These are phyloP conservation scores for Cercopithecus hamlyni DNA, from an alignment of 2,797 vertebrate genomes.

Conservation along the genomic window DNA sequence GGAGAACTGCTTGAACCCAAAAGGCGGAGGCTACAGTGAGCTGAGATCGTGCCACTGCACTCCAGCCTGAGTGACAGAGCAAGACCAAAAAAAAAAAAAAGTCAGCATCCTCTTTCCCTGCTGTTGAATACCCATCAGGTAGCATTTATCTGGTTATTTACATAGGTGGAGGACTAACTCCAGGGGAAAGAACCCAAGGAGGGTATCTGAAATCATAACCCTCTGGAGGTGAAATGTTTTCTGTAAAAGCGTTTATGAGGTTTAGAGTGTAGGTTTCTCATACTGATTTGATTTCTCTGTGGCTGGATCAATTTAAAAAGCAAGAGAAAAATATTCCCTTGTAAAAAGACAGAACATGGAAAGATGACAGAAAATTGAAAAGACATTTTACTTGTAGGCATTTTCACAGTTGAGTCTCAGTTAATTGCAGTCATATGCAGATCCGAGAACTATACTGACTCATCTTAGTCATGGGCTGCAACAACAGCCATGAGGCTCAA, in stretches of 20 bases:
- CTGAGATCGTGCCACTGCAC: no score
- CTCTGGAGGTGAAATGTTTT: background rate
- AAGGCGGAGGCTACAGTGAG: no score
- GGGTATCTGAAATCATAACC: background rate
- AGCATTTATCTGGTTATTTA: background rate
- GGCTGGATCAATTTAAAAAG: background rate
- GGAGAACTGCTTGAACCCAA: no score
- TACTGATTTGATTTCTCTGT: conserved; percentile 8
- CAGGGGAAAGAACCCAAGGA: background rate
- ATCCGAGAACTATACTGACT: background rate
- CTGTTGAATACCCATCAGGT: background rate
- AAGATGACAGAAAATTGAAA: conserved; percentile 11
- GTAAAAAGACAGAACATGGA: background rate
- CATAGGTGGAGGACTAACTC: background rate
- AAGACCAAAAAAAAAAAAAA: background rate
- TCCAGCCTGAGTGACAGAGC: no score
- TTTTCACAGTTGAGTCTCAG: background rate
- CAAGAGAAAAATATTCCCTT: background rate
- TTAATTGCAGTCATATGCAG: background rate
- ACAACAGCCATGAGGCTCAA: background rate
- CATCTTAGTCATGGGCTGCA: background rate
- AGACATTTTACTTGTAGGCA: background rate
- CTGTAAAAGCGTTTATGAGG: background rate
- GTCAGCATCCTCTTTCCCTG: background rate
- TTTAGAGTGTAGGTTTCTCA: background rate